Evolutionary conservation across 2,113 vertebrate genomes (phyloP), one percentile per base, ranked within the genome.

Genomic region (Cavia porcellus): DNA sequence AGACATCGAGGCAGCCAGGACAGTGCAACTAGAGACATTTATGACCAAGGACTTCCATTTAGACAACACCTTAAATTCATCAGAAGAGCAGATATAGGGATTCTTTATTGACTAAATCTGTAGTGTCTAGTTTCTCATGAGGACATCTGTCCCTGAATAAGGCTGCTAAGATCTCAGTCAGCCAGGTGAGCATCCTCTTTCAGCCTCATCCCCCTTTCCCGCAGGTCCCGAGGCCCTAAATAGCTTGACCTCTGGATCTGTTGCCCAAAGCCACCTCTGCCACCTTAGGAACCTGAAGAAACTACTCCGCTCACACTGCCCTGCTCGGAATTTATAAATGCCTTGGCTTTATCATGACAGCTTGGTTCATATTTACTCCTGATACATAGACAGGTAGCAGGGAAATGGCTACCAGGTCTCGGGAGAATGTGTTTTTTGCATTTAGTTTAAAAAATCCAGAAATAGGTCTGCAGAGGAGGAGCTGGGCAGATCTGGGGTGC

Each of bases 101-200:
- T 74, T 47, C 24, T 59, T 57, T 85, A 50, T 20, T 68, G n/a
- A 32, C 35, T 24, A 32, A 45, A 17, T 1, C 8, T 61, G n/a
- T 22, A 7, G 19, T 19, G 17, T 64, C 66, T 61, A 38, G 57
- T 28, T 80, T 74, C 55, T 50, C 11, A 5, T 30, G 17, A 75
- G 32, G 68, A 59, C 70, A 14, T 61, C 47, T 70, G 9, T 70
- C 7, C 35, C 45, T 50, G 57, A 88, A 52, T 61, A 1, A 11
- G 47, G 59, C 35, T 20, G 13, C 61, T 28, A 13, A 35, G 47
- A 45, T 42, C 59, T 17, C 25, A 80, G 9, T 24, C 28, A 24
- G 24, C 10, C 0, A 6, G 17, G 4, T 3, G 20, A 3, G 0
- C 7, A 2, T 66, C 45, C 11, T 59, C 3, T 4, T 7, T 5